Base-by-base conservation (phyloP, 2,888 invertebrate species). In the Mallateleia sp. region DNA sequence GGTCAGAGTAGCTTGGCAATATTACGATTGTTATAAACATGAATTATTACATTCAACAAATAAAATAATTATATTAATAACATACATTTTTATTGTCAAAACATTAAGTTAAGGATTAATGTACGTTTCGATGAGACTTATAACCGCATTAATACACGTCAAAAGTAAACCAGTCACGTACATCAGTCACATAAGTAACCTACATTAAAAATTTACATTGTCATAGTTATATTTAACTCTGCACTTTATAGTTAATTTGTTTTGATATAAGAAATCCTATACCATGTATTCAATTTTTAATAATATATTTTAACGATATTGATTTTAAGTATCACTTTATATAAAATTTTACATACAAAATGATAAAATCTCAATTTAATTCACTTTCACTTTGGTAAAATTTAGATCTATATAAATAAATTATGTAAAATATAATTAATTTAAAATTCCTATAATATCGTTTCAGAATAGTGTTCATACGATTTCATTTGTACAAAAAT, bases 121-220 rank as follows among this genome's bases (percentile, higher is more conserved):
- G 56, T 20, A 45, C 24, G 54, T 38, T 54, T 25, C 45, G 18
- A 56, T 56, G 56, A 45, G 71, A 58, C 72, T 72, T 72, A 47
- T 22, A 47, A 56, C 56, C 25, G 71, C 56, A 45, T 52, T 75
- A 75, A 64, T 45, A 77, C 18, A 77, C 28, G 77, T 77, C 56
- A 66, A 42, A 77, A 77, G 47, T 66, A 77, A 54, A 25, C 62
- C 25, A 64, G 78, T 58, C 66, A 47, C 47, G 45, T 67, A 47
- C 38, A 58, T 67, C 50, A 28, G 32, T 52, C 50, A 47, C 58
- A 78, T 67, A 78, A 67, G 78, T 78, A 78, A 67, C 50, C 56
- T 67, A 67, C 67, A 50, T 78, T 77, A 56, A 58, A 78, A 24
- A 58, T 78, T n/a, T 18, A 58, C 34, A 9, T 22, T 52, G 11